These are phyloP conservation scores for Polydrusus pterygomalis DNA, from an alignment of 2,888 invertebrate genomes.

Conservation along the genomic window DNA sequence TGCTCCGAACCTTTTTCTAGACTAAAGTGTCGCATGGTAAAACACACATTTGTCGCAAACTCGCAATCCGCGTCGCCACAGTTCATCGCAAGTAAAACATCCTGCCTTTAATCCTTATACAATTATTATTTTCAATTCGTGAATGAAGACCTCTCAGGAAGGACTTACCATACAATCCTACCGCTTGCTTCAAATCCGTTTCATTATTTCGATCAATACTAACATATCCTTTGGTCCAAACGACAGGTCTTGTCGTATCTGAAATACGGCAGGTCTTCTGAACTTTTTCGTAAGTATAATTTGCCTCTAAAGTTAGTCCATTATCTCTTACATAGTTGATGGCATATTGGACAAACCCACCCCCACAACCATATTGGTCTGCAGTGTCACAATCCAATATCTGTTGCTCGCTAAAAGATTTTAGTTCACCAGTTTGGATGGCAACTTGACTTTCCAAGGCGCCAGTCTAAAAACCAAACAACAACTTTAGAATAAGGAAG, in stretches of 20 bases:
- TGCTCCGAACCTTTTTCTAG: too few relatives aligned
- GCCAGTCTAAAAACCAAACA: conserved; percentile 57
- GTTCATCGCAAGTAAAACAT: too few relatives aligned
- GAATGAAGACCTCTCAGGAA: too few relatives aligned
- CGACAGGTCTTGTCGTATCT: neutral
- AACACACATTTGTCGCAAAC: too few relatives aligned
- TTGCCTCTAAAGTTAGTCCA: conserved; percentile 66
- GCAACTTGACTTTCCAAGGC: conserved; percentile 65
- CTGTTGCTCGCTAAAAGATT: conserved; percentile 68
- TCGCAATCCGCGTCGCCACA: too few relatives aligned
- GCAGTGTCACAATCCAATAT: conserved; percentile 68
- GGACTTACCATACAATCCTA: conserved; percentile 43
- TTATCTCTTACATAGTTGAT: conserved; percentile 69
- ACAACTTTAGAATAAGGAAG: too few relatives aligned
- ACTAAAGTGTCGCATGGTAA: too few relatives aligned
- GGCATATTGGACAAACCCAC: conserved; percentile 69
- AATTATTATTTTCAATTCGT: too few relatives aligned
- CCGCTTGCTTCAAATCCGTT: conserved; percentile 47
- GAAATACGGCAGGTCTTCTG: conserved; percentile 57
- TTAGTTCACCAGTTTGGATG: conserved; percentile 61
- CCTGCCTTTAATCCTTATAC: too few relatives aligned
- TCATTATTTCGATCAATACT: conserved; percentile 35
- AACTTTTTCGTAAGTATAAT: conserved; percentile 67
- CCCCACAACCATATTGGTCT: conserved; percentile 70
- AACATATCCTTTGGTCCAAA: conserved; percentile 26